Base-by-base conservation (phyloP, 2,797 vertebrate genomes). In the Avahi laniger region DNA sequence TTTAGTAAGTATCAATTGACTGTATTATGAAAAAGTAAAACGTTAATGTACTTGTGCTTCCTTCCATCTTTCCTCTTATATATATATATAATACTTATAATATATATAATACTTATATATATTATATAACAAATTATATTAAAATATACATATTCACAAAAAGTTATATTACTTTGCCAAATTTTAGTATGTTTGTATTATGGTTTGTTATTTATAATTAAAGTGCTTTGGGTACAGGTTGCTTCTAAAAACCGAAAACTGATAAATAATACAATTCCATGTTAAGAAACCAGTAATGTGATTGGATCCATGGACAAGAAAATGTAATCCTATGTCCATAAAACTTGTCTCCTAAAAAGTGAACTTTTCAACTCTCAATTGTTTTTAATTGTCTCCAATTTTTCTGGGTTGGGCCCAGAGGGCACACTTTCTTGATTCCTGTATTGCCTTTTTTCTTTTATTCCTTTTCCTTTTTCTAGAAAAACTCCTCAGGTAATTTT, bases 21-120 rank as follows among this genome's bases (percentile, higher is more conserved):
- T 91, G 33, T 63, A 7, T 87, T 65, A 73, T 70, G n/a, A 95
- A 78, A 85, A 86, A 57, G 88, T 75, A 95, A 91, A 26, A 76
- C 26, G 50, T 79, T 87, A 79, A 85, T 78, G 10, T 22, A 82
- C 35, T 80, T 52, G 26, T 61, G 48, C 48, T 72, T 91, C 33
- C 6, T 91, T 69, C 80, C 65, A 30, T 43, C 79, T 83, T n/a
- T 90, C 43, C 22, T 89, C 43, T 87, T n/a, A n/a, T n/a, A n/a
- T n/a, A n/a, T n/a, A n/a, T n/a, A n/a, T n/a, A n/a, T n/a, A n/a
- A n/a, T n/a, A n/a, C n/a, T n/a, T n/a, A n/a, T n/a, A n/a, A n/a
- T n/a, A n/a, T n/a, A n/a, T n/a, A n/a, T n/a, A n/a, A n/a, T n/a
- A n/a, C n/a, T n/a, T n/a, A 46, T n/a, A 63, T n/a, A 30, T 7